These are phyloP conservation scores for Lasius fuliginosus DNA, from an alignment of 2,888 invertebrate genomes.

Conservation along the genomic window DNA sequence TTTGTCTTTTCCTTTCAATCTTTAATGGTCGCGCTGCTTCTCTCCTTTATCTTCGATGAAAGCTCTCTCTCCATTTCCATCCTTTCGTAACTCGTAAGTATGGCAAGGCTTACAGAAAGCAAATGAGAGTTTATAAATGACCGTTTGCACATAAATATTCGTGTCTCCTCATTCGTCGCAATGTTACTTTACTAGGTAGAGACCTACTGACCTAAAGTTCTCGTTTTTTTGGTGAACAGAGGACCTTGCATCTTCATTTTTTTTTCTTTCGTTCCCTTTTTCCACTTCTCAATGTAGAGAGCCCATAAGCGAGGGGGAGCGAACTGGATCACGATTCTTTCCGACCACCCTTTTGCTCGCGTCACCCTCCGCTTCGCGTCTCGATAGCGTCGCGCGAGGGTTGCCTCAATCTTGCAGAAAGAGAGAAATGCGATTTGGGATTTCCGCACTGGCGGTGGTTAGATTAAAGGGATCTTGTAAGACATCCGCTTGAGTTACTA, in stretches of 20 bases:
- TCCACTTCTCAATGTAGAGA: conserved; percentile 4
- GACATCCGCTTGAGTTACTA: conserved; percentile 46
- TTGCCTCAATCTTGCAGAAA: conserved; percentile 33
- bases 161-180: conserved; percentile 67
- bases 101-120: conserved; percentile 13
- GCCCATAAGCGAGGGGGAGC: conserved; percentile 37
- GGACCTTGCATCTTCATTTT: conserved; percentile 52
- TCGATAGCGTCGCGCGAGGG: conserved; percentile 39
- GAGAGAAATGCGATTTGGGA: conserved; percentile 55
- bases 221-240: conserved; percentile 52
- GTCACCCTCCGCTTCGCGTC: conserved; percentile 19
- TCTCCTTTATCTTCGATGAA: conserved; percentile 33
- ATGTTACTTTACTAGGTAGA: conserved; percentile 54
- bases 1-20: neutral
- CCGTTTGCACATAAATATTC: conserved; percentile 76
- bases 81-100: neutral
- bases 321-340: conserved; percentile 43
- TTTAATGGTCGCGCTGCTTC: neutral
- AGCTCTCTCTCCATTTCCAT: neutral
- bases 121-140: neutral
- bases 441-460: conserved; percentile 53
- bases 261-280: conserved; percentile 30
- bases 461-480: conserved; percentile 55
- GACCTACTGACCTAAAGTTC: conserved; percentile 80
- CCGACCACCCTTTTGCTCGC: conserved; percentile 26